Percentiles rank a stretch among this genome's conserved stretches.
Conservation (phyloP, 1,140 invertebrate genomes). For the Rhopalosiphum padi region DNA sequence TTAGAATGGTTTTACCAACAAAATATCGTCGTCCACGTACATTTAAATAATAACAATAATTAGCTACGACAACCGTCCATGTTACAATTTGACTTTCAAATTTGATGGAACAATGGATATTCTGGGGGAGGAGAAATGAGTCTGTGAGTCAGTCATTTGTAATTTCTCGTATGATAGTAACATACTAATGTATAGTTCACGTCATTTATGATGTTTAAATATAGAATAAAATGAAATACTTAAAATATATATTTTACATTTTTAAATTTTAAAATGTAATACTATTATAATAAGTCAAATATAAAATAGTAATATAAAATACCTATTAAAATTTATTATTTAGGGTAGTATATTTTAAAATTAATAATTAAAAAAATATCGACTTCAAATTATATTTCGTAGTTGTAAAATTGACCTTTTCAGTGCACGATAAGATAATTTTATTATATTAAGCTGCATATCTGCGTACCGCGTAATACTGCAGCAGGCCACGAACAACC, state of each 20-base stretch:
- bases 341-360: not conserved
- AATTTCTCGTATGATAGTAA: conserved; percentile 16
- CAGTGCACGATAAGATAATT: too few species aligned
- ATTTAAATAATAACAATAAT: conserved; percentile 55
- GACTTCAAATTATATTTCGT: not conserved
- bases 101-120: conserved; percentile 41
- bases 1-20: not conserved
- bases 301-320: not conserved
- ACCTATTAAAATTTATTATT: not conserved
- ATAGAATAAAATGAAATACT: not conserved
- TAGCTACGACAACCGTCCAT: conserved; percentile 16
- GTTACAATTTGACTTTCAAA: conserved; percentile 52
- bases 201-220: not conserved
- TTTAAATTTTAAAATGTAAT: not conserved
- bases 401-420: not conserved
- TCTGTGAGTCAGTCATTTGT: conserved; percentile 36
- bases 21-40: conserved; percentile 15
- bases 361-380: not conserved
- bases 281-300: not conserved
- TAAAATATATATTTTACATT: not conserved
- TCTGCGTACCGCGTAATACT: too few species aligned
- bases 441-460: too few species aligned
- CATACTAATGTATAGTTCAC: not conserved
- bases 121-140: conserved; percentile 21
- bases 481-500: too few species aligned